Percentiles rank a stretch among this genome's conserved stretches.
These are phyloP conservation scores for Leptoteleia sp. DNA, from an alignment of 1,140 invertebrate species.

Conservation along the genomic window DNA sequence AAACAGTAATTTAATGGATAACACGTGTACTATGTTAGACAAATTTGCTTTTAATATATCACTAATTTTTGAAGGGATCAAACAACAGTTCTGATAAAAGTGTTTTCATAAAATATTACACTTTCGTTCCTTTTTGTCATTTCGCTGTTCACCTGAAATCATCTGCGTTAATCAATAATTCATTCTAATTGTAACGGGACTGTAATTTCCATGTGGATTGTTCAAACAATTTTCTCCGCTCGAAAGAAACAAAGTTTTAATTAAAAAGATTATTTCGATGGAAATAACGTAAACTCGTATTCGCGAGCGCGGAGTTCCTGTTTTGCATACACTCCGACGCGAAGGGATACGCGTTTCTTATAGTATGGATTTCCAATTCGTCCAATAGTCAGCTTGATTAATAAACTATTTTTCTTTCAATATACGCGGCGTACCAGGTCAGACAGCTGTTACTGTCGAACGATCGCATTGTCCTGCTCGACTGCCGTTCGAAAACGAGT, in stretches of 20 bases:
- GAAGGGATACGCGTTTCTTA: slow-evolving; percentile 30
- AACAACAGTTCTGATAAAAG: too few species aligned
- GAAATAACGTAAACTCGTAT: slow-evolving; percentile 6
- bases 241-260: neutral
- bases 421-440: slow-evolving; percentile 60
- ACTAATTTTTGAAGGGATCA: too few species aligned
- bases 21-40: too few species aligned
- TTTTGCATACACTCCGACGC: slow-evolving; percentile 24
- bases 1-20: too few species aligned
- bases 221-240: neutral
- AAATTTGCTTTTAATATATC: too few species aligned
- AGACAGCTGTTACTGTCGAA: slow-evolving; percentile 67
- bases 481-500: slow-evolving; percentile 63
- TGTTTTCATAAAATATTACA: too few species aligned
- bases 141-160: too few species aligned
- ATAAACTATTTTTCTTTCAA: slow-evolving; percentile 68
- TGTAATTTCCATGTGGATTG: neutral
- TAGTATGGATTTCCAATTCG: slow-evolving; percentile 53
- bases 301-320: neutral
- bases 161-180: too few species aligned
- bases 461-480: slow-evolving; percentile 52
- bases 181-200: neutral
- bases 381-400: slow-evolving; percentile 66
- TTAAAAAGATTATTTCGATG: slow-evolving; percentile 4
- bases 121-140: neutral